Percentiles rank a stretch among this genome's conserved stretches.
These are phyloP conservation scores for Cylloceria caligata DNA, from an alignment of 2,888 invertebrate genomes.

Conservation along the genomic window DNA sequence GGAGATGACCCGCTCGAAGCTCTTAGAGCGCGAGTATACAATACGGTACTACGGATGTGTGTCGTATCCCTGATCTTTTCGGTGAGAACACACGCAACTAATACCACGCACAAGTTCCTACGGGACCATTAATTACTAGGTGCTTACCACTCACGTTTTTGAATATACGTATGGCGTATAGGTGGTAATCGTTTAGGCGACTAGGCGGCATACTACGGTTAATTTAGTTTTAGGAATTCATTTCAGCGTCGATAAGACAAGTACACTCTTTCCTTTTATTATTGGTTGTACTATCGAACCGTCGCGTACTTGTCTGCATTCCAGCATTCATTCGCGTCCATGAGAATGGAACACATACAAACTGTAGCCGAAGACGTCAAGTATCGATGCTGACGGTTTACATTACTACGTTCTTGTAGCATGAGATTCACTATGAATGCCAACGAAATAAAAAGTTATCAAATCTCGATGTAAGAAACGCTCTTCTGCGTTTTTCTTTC, in stretches of 20 bases:
- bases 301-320: conserved; percentile 26
- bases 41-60: conserved; percentile 14
- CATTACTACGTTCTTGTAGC: too few species aligned
- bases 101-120: conserved; percentile 55
- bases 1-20: conserved; percentile 66
- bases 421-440: too few species aligned
- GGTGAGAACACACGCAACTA: conserved; percentile 49
- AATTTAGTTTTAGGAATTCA: conserved; percentile 81
- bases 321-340: conserved; percentile 41
- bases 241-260: conserved; percentile 75
- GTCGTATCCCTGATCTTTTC: conserved; percentile 27
- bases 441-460: too few species aligned
- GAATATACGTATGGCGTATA: conserved; percentile 16
- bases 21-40: conserved; percentile 71
- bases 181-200: conserved; percentile 26
- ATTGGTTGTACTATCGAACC: not conserved
- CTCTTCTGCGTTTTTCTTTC: too few species aligned
- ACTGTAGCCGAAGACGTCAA: not conserved
- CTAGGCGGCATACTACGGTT: conserved; percentile 69
- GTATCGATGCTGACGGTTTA: not conserved
- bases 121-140: conserved; percentile 68
- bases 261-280: conserved; percentile 36
- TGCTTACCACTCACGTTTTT: conserved; percentile 47
- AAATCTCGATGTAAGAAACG: too few species aligned
- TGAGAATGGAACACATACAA: conserved; percentile 23